Evolutionary conservation across 2,113 vertebrate species (phyloP).

Genomic region (Otis tarda): DNA sequence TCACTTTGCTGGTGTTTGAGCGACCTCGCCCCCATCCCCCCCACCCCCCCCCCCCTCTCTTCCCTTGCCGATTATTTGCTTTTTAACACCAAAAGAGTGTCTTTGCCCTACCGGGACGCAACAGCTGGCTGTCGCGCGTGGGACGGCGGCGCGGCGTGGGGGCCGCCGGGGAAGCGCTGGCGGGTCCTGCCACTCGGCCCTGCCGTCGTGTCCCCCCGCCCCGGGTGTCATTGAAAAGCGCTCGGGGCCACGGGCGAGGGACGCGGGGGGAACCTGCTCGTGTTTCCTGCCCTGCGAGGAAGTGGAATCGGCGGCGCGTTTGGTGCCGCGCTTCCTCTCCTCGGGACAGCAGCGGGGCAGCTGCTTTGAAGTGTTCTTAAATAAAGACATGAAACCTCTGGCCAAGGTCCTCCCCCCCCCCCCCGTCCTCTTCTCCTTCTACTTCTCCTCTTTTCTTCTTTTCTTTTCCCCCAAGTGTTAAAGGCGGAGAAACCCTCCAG

Average conservation of each 20-base stretch:
- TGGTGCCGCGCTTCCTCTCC: constrained; percentile 11
- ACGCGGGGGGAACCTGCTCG: neutral
- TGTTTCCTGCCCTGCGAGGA: constrained; percentile 29
- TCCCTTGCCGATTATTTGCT: neutral
- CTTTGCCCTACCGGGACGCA: neutral
- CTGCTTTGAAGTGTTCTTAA: constrained; percentile 27
- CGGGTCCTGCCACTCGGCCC: neutral
- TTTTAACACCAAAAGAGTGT: neutral
- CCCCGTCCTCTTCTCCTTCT: neutral
- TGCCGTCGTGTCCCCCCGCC: neutral
- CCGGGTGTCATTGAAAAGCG: neutral
- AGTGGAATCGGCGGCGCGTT: neutral
- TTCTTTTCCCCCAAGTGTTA: neutral
- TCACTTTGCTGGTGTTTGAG: neutral
- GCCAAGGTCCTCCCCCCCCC: neutral
- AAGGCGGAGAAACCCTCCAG: neutral
- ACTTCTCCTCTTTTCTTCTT: neutral
- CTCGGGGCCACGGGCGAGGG: neutral
- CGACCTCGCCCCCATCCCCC: neutral
- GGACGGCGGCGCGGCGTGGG: neutral
- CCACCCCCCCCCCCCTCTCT: neutral
- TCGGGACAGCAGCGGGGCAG: neutral
- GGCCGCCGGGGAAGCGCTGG: neutral
- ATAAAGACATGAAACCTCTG: constrained; percentile 24
- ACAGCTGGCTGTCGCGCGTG: neutral